Evolutionary conservation across 2,113 vertebrate genomes (phyloP).

Genomic region (Pyrgilauda ruficollis): DNA sequence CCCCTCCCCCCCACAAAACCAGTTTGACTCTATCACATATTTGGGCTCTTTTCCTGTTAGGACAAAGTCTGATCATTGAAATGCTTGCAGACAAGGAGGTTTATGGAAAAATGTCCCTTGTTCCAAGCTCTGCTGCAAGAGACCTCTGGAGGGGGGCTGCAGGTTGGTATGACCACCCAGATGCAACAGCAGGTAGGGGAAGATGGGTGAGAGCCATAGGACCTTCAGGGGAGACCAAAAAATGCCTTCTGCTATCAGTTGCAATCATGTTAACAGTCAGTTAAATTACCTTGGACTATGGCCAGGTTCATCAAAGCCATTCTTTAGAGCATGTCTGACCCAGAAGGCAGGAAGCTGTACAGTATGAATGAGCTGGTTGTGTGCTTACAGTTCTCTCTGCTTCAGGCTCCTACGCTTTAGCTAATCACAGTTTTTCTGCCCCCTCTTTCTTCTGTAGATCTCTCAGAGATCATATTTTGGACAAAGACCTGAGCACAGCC

Average conservation of each 20-base stretch:
- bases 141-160: accelerated
- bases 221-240: not conserved
- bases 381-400: not conserved
- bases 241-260: not conserved
- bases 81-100: accelerated
- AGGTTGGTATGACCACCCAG: not conserved
- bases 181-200: not conserved
- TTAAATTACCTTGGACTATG: not conserved
- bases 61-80: not conserved
- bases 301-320: not conserved
- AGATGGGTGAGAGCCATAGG: not conserved
- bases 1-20: no score
- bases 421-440: not conserved
- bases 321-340: not conserved
- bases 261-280: not conserved
- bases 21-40: not conserved
- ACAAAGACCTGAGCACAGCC: not conserved
- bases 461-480: not conserved
- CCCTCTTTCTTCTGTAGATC: not conserved
- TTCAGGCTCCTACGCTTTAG: not conserved
- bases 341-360: not conserved
- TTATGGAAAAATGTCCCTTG: not conserved
- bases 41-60: not conserved
- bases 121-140: not conserved
- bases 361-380: not conserved